These are phyloP conservation scores for Penaeus japonicus DNA, from an alignment of 1,140 invertebrate genomes.

Conservation along the genomic window DNA sequence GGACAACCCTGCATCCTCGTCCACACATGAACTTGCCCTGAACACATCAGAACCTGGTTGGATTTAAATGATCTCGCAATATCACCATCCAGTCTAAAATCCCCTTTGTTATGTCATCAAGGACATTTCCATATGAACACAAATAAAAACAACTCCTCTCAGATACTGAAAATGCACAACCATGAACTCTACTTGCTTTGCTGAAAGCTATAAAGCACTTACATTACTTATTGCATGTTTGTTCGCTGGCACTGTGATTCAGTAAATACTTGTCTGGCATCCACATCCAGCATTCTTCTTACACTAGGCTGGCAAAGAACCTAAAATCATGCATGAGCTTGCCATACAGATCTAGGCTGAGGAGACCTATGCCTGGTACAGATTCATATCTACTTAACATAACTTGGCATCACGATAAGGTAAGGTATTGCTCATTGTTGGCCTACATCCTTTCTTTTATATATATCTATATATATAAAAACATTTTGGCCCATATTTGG, in stretches of 20 bases:
- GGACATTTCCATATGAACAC: slow-evolving; percentile 6
- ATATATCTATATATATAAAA: too few relatives aligned
- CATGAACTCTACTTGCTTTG: slow-evolving; percentile 39
- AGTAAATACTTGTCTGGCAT: slow-evolving; percentile 15
- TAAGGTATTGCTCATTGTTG: too few relatives aligned
- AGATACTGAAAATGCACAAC: slow-evolving; percentile 42
- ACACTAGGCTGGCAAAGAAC: slow-evolving; percentile 18
- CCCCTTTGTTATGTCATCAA: neutral
- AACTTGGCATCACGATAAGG: neutral
- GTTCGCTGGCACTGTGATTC: slow-evolving; percentile 51
- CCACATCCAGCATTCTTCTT: slow-evolving; percentile 8
- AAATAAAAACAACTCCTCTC: slow-evolving; percentile 2
- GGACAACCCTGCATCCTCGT: too few relatives aligned
- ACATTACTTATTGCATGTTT: slow-evolving; percentile 47
- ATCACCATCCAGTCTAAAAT: neutral
- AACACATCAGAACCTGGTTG: slow-evolving; percentile 34
- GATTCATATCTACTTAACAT: neutral
- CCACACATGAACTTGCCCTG: slow-evolving; percentile 10
- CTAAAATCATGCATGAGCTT: slow-evolving; percentile 39
- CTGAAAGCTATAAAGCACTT: slow-evolving; percentile 48
- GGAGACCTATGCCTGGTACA: neutral
- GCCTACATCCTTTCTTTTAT: too few relatives aligned
- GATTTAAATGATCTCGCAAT: slow-evolving; percentile 4
- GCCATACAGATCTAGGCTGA: slow-evolving; percentile 30
- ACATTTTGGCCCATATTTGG: slow-evolving; percentile 30